Evolutionary conservation across 2,797 vertebrate species (phyloP), one percentile per base, ranked within the genome.

Genomic region (Halcyon badia): DNA sequence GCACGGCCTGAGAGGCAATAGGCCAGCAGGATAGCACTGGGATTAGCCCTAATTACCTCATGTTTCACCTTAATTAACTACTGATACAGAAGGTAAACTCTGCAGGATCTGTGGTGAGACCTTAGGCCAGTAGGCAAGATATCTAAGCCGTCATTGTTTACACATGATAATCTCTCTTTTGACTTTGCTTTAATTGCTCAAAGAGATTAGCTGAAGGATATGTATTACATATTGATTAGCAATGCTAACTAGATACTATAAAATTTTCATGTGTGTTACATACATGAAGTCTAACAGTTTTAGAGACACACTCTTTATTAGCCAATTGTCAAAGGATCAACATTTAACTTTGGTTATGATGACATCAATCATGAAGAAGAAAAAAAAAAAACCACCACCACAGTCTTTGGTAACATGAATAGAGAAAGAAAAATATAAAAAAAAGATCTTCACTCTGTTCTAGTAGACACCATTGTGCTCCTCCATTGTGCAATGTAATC

Each of bases 21-120:
- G 97, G 96, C 97, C 98, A 98, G 97, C 96, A 97, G 98, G 97
- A 98, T 90, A 97, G 95, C 94, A 83, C 66, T 82, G 97, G 98
- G 98, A 98, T 98, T 98, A 98, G 96, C 93, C 95, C 95, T 98
- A 98, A 98, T 98, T 98, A 98, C 96, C 97, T 98, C 98, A 98
- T 98, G 97, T 98, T 98, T 98, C 98, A 98, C 98, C 98, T 98
- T 98, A 98, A 98, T 98, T 98, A 98, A 98, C 98, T 98, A 97
- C 84, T 97, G 97, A 98, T 98, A 98, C 98, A 98, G 97, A 98
- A 98, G 97, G 96, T 97, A 98, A 98, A 98, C 81, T 75, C 97
- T n/a, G 87, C 94, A 98, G 97, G 98, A 98, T 97, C 96, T 94
- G 97, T 96, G 79, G 87, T 5, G 22, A 97, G 97, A 98, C 97